phyloP scores from a whole-genome alignment of 2,113 vertebrate species.

The Callionymus lyra region DNA sequence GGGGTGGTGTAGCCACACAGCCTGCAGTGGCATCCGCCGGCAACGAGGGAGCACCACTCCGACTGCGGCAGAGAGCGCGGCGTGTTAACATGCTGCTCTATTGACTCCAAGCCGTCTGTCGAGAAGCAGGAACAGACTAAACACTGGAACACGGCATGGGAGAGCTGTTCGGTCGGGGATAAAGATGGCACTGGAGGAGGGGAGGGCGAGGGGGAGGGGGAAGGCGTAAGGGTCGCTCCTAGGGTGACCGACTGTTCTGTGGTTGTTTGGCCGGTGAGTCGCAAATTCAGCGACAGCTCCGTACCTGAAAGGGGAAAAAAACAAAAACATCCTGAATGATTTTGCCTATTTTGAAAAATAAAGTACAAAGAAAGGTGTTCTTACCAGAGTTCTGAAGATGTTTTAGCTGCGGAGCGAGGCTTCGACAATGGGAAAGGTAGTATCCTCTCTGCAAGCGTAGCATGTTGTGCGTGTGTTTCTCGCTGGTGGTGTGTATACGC shows the following conservation, averaged over 20 bases:
- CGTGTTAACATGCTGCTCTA: slow-evolving; percentile 85
- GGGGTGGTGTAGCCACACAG: slow-evolving; percentile 94
- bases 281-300: slow-evolving; percentile 86
- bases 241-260: slow-evolving; percentile 84
- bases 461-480: slow-evolving; percentile 99
- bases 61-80: slow-evolving; percentile 88
- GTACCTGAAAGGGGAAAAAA: too few species aligned
- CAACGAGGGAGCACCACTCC: slow-evolving; percentile 88
- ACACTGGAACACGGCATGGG: slow-evolving; percentile 89
- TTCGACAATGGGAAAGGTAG: slow-evolving; percentile 91
- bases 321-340: slow-evolving; percentile 5
- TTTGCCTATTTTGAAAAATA: background rate
- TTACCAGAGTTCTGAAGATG: slow-evolving; percentile 76
- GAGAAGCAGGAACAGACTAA: slow-evolving; percentile 92
- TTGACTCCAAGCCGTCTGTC: slow-evolving; percentile 84
- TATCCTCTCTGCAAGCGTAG: slow-evolving; percentile 92
- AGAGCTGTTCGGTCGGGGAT: slow-evolving; percentile 79
- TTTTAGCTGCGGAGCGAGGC: slow-evolving; percentile 75
- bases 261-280: slow-evolving; percentile 80
- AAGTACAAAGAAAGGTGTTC: background rate
- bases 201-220: slow-evolving; percentile 51
- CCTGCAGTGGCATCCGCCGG: slow-evolving; percentile 91
- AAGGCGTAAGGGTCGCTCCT: slow-evolving; percentile 78
- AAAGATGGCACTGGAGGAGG: slow-evolving; percentile 43
- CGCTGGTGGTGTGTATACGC: slow-evolving; percentile 98